Evolutionary conservation across 2,113 vertebrate species (phyloP), one percentile per base, ranked within the genome.

Genomic region (Pterocles gutturalis): DNA sequence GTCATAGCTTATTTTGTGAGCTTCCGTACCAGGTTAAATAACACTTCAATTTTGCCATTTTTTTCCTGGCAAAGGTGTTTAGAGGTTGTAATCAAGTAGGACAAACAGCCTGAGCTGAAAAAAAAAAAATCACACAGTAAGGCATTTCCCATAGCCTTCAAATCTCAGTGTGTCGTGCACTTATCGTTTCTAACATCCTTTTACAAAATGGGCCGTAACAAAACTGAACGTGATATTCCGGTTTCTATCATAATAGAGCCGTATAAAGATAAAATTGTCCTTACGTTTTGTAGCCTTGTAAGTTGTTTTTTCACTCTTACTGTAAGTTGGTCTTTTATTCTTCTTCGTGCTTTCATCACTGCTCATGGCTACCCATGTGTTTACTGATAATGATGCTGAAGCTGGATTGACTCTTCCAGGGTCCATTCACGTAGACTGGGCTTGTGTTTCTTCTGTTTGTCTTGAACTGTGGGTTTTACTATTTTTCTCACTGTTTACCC

Each of bases 111-210:
- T 51, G 46, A 88, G 55, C n/a, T 86, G 21, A 7, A 76, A 85
- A 87, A 73, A 51, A 60, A 31, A 48, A 64, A 34, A 21, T 21
- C 49, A 95, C 82, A 16, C 58, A 90, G 38, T 58, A 65, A 64
- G 51, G 85, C 67, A 62, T 64, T 92, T 94, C 76, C 88, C 29
- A 10, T 90, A 88, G 71, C 61, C 31, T 79, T 94, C 46, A 66
- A 43, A 90, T 70, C 70, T 77, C 24, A 14, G 26, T 64, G 29
- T 84, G 76, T 80, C 45, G 3, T 24, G 53, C 38, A 22, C 45
- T 64, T 64, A 15, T 20, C 78, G 58, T 49, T 62, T 80, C 61
- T 51, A 45, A 88, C 36, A 55, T 62, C 79, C 81, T 94, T 94
- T 90, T 93, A 46, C 29, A 43, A 93, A 91, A 85, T 33, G 62